These are phyloP conservation scores for Macrotus californicus DNA, from an alignment of 2,113 vertebrate genomes.

Conservation along the genomic window DNA sequence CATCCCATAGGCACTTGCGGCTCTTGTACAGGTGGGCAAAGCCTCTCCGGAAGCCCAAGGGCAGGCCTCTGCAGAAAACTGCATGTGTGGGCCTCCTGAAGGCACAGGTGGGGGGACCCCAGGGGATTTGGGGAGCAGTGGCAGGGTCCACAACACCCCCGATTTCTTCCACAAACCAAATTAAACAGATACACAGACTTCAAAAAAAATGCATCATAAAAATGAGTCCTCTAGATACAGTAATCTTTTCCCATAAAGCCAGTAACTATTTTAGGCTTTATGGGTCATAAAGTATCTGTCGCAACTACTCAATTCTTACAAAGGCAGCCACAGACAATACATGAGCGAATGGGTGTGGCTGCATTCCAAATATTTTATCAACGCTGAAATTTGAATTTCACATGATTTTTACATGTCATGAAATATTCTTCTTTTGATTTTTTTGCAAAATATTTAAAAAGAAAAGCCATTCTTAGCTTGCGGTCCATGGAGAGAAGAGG, in stretches of 20 bases:
- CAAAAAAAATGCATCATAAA: background rate
- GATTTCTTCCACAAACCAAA: background rate
- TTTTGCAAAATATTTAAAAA: background rate
- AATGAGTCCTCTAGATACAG: background rate
- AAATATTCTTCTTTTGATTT: background rate
- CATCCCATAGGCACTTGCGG: background rate
- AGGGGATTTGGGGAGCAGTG: background rate
- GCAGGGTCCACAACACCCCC: background rate
- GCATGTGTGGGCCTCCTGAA: background rate
- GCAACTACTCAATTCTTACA: background rate
- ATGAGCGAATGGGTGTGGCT: background rate
- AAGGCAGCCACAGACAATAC: background rate
- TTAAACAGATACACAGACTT: background rate
- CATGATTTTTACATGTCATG: background rate
- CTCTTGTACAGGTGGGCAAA: background rate
- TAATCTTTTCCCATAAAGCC: background rate
- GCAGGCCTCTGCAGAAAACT: background rate
- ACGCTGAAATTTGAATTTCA: background rate
- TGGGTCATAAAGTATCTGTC: background rate
- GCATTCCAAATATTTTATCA: background rate
- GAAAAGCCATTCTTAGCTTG: background rate
- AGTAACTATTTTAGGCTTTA: background rate
- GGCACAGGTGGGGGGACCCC: background rate
- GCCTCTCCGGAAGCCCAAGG: background rate
- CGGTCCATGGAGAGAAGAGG: background rate